Base-by-base conservation (phyloP, 2,888 invertebrate species). In the Desoria tigrina region DNA sequence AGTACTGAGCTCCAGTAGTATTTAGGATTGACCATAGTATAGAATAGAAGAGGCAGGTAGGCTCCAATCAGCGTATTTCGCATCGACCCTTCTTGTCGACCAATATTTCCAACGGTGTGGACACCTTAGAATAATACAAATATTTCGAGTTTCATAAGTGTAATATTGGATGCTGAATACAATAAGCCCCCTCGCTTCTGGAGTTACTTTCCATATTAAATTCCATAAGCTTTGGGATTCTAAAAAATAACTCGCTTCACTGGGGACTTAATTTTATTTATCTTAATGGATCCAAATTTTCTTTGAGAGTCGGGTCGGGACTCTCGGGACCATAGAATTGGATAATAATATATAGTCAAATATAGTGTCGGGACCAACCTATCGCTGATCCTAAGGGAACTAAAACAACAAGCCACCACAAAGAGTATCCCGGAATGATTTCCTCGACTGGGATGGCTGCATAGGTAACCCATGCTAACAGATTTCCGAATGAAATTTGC, bases 101-200 rank as follows among this genome's bases (percentile, higher is more conserved):
- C 95, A 70, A 95, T 88, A 78, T 95, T 96, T 27, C 94, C 94
- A 9, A 94, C 91, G 0, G 88, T 84, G 88, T 93, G 91, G 0
- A 94, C 90, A 76, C 94, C 96, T 32, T 93, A 79, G 23, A 80
- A 78, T 73, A 75, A 58, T n/a, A 71, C 28, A 53, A 55, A 65
- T 42, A 42, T 54, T 60, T 28, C 14, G 24, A 28, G 45, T 24
- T 42, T 24, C 18, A 18, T 53, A 9, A 18, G 24, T 18, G 42
- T 39, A 18, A 21, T 32, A 32, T 27, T 6, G 18, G 2, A 58
- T 58, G 2, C 18, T 42, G 42, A 53, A 24, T n/a, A n/a, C n/a
- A n/a, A n/a, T n/a, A n/a, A n/a, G n/a, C n/a, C n/a, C n/a, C n/a
- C n/a, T n/a, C n/a, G n/a, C n/a, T n/a, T n/a, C n/a, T n/a, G n/a